Conservation (phyloP, 1,140 invertebrate genomes). For the Ylistrum balloti region DNA sequence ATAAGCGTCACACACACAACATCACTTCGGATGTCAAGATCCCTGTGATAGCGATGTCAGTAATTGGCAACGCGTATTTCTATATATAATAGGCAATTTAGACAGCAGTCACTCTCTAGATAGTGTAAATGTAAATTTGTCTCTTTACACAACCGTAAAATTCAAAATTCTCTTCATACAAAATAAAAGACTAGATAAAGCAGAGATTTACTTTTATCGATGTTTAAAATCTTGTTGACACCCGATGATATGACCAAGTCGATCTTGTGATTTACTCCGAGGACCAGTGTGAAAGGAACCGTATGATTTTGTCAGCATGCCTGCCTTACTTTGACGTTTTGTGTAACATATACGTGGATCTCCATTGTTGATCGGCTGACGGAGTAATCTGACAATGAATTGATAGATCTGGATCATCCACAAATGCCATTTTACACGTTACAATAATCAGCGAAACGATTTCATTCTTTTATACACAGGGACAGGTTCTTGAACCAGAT, state of each 20-base stretch:
- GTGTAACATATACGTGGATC: neutral
- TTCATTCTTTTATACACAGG: slow-evolving; percentile 3
- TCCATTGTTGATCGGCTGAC: neutral
- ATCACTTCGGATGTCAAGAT: too few relatives aligned
- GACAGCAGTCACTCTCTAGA: neutral
- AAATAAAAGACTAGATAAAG: neutral
- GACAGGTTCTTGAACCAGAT: neutral
- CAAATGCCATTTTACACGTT: neutral
- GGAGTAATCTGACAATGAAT: neutral
- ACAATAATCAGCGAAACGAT: neutral
- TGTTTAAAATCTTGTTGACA: neutral
- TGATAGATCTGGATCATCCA: neutral
- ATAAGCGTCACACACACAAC: too few relatives aligned
- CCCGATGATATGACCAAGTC: neutral
- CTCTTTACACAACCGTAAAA: neutral
- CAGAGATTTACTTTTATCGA: neutral
- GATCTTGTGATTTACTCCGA: neutral
- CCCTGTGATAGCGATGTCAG: too few relatives aligned
- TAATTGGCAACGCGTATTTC: too few relatives aligned
- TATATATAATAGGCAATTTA: too few relatives aligned
- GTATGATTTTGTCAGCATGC: slow-evolving; percentile 16
- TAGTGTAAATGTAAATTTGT: too few relatives aligned
- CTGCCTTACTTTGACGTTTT: neutral
- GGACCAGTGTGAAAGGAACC: neutral
- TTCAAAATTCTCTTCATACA: neutral